phyloP scores from a whole-genome alignment of 35 echinoderm and acorn worm species.

The Holothuria glaberrima region DNA sequence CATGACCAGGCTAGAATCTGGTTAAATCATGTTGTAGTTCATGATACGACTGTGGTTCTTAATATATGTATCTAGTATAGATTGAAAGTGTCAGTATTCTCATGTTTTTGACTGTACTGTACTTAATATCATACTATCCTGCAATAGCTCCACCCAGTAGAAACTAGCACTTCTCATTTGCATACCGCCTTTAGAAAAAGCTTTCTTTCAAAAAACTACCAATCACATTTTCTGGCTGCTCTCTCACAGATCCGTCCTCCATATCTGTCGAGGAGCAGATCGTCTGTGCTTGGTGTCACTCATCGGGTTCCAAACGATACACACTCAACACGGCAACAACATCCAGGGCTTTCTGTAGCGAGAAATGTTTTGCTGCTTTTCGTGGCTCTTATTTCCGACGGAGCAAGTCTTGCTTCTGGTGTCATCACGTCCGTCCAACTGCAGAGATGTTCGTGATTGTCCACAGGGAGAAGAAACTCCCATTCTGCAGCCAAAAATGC shows the following conservation, averaged over 20 bases:
- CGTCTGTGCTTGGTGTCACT: slow-evolving; percentile 93
- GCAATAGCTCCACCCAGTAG: no score
- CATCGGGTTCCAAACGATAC: slow-evolving; percentile 83
- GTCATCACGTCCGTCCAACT: slow-evolving; percentile 75
- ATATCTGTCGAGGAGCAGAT: slow-evolving; percentile 64
- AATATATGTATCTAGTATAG: no score
- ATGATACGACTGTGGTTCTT: no score
- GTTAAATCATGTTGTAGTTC: no score
- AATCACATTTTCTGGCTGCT: slow-evolving; percentile 56
- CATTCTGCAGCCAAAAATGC: slow-evolving; percentile 89
- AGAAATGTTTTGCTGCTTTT: slow-evolving; percentile 88
- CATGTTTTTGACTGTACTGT: no score
- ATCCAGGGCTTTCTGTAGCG: slow-evolving; percentile 95
- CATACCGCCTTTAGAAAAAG: slow-evolving; percentile 42
- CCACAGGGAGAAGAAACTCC: slow-evolving; percentile 60
- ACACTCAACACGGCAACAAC: slow-evolving; percentile 91
- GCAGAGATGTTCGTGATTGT: slow-evolving; percentile 70
- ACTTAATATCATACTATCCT: no score
- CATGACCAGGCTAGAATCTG: no score
- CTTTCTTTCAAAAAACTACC: slow-evolving; percentile 14
- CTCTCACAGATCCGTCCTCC: slow-evolving; percentile 39
- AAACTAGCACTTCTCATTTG: slow-evolving; percentile 14
- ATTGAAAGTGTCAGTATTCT: no score
- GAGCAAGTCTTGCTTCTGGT: slow-evolving; percentile 84
- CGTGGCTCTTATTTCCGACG: slow-evolving; percentile 81